Evolutionary conservation across 2,888 invertebrate genomes (phyloP), one percentile per base, ranked within the genome.

Genomic region (Megastigmus dorsalis): DNA sequence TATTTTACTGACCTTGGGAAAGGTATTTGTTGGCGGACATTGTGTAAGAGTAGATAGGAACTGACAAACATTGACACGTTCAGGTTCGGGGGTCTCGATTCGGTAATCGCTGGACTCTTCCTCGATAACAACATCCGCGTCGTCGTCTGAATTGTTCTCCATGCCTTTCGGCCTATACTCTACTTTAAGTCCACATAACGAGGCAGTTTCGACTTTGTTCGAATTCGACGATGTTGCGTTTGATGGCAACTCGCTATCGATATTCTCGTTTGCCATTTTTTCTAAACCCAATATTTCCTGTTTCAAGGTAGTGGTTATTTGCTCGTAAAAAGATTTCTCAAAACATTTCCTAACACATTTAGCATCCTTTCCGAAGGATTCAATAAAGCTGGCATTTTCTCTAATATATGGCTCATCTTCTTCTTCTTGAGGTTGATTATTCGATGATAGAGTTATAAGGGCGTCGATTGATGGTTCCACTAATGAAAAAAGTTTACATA

Each of bases 101-200:
- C 48, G 55, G 38, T 57, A 70, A 20, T 74, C 74, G 7, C 76
- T 60, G n/a, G 59, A 36, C 20, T 76, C 76, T 9, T 68, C 81
- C 38, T 83, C 83, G 23, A 83, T 80, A 0, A 83, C 82, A 18
- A 83, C 83, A 50, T 82, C 84, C 0, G 82, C 83, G 33, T 83
- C 83, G 33, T 81, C 80, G 33, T 83, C 83, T 7, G 80, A 81
- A 5, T 80, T 79, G 52, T 78, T 80, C 15, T 81, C 77, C 60
- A 79, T 70, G 28, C 82, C 82, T 15, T 71, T 78, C 4, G 78
- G 68, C 10, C 83, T 78, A 50, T 84, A 84, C 43, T 83, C 81
- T 3, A 84, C 82, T 59, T 84, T 83, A n/a, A 84, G 67, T 4
- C 84, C 83, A 72, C 84, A 83, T 3, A 84, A 67, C 1, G 82